These are phyloP conservation scores for Montipora capricornis DNA, from an alignment of 64 coral and sea anemone genomes.

Conservation along the genomic window DNA sequence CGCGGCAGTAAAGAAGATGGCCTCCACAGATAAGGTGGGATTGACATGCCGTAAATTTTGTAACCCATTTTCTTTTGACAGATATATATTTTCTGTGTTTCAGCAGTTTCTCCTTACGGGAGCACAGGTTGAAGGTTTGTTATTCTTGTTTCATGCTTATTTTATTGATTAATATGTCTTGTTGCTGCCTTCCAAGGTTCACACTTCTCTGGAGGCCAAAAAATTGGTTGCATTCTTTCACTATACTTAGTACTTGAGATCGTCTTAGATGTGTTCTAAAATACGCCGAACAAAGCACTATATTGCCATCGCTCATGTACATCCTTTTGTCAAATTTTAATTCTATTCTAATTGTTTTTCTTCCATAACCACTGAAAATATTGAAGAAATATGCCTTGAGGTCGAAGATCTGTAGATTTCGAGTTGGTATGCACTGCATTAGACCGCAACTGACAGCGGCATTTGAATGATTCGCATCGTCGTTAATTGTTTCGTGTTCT, in stretches of 20 bases:
- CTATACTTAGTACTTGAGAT: not conserved
- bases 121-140: slow-evolving; percentile 91
- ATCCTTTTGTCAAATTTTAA: not conserved
- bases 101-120: slow-evolving; percentile 89
- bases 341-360: no score
- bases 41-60: not conserved
- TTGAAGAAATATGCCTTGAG: not conserved
- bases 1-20: slow-evolving; percentile 22
- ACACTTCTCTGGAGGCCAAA: not conserved
- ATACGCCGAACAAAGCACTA: not conserved
- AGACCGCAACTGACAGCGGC: slow-evolving; percentile 11
- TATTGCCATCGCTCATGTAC: not conserved
- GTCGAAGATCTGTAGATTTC: not conserved
- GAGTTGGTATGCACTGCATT: not conserved
- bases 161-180: slow-evolving; percentile 1
- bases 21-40: slow-evolving; percentile 44
- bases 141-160: slow-evolving; percentile 34
- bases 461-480: not conserved
- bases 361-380: no score
- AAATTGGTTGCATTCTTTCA: slow-evolving; percentile 14
- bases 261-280: not conserved
- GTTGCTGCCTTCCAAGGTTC: not conserved
- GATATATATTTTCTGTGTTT: slow-evolving; percentile 63
- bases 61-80: slow-evolving; percentile 11
- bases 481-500: slow-evolving; percentile 31